Evolutionary conservation across 2,888 invertebrate genomes (phyloP), one percentile per base, ranked within the genome.

Genomic region (Campaea margaritaria): DNA sequence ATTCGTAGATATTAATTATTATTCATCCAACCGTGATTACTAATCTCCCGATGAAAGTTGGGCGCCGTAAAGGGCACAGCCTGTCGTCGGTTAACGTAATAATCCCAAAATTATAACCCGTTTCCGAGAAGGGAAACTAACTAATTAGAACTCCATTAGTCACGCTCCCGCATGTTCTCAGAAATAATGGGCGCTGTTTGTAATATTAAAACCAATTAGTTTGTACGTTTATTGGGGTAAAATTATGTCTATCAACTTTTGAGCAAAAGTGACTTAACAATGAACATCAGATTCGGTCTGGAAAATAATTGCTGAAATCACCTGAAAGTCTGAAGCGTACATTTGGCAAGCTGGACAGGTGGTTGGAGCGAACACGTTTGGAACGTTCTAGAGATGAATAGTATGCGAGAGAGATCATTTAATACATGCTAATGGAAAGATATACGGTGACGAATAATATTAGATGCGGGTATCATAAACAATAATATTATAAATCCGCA

Each of bases 101-200:
- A 27, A 34, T 31, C 15, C 48, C 41, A 42, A 58, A 59, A 50
- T 50, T 50, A 46, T 50, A 50, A 54, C 41, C 21, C 36, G 41
- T 42, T 59, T 50, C 54, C 46, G 46, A 54, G 49, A 54, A 54
- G 46, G 36, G 50, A 45, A 50, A 58, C 31, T 14, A 59, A 49
- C 50, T 49, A 59, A 59, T 59, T 59, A 54, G 46, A 54, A 46
- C 54, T 43, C 54, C 50, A 59, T 59, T 54, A 59, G 53, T 45
- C 54, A 49, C 52, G 14, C 27, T 10, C 47, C 14, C 47, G 12
- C 21, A 58, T 49, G 44, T 48, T 54, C 15, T 16, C 16, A 43
- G 44, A 58, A 47, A 53, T 34, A 39, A 39, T 27, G 11, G 27
- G 27, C 21, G 21, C 39, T 44, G 31, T 49, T 36, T 15, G 39